Evolutionary conservation across 2,797 vertebrate genomes (phyloP), one percentile per base, ranked within the genome.

Genomic region (Leptoclinus maculatus): DNA sequence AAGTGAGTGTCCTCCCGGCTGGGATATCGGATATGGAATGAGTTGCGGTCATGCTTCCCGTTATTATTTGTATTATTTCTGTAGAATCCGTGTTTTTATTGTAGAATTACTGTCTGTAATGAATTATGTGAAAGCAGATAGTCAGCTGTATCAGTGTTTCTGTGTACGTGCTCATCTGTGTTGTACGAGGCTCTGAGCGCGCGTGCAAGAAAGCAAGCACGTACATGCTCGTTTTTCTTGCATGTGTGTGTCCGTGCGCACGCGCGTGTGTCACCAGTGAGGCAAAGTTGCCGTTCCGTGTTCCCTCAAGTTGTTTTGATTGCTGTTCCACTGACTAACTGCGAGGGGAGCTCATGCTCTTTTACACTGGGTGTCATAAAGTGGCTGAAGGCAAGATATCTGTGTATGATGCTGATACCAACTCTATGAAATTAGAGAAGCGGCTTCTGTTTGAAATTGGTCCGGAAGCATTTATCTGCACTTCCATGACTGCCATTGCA

Each of bases 291-390:
- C 80, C 78, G 69, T 84, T 84, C 82, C 82, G 69, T 83, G 79
- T 87, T 85, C 81, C 80, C 73, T 91, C 66, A 90, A 93, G 82
- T 93, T 90, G 81, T 80, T 86, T 79, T 78, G 83, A 85, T 74
- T 94, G 93, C 88, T 88, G 82, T 94, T 91, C 89, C 89, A 36
- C 80, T 45, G 83, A 67, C 82, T 78, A 82, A 92, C 95, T 92
- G 95, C 76, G 90, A 94, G 95, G 92, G 95, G 95, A 95, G 95
- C 95, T 96, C 94, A 89, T 91, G 95, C 87, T 93, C 95, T 95
- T 95, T 92, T 92, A 74, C 90, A 82, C 86, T 60, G 54, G 83
- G 87, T 92, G 91, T 93, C 91, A 92, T 84, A 67, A 83, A 89
- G 93, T 91, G 76, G 85, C 88, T 83, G 56, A 85, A 84, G 90